These are phyloP conservation scores for Heliangelus exortis DNA, from an alignment of 2,797 vertebrate species.

Conservation along the genomic window DNA sequence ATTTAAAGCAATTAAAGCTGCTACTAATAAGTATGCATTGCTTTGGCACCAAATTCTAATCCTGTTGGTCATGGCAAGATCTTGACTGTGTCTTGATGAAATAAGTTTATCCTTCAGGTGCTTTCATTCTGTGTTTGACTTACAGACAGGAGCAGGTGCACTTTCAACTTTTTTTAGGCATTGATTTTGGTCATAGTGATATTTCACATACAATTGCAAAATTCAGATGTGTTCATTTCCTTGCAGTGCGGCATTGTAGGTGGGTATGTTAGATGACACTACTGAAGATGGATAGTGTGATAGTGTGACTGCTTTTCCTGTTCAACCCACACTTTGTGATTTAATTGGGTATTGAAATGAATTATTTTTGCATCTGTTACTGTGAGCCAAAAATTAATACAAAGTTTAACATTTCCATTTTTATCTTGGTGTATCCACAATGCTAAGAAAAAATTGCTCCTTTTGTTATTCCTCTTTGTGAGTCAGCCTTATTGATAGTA, in stretches of 20 bases:
- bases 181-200: not conserved
- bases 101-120: not conserved
- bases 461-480: not conserved
- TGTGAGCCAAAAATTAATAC: not conserved
- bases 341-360: not conserved
- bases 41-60: not conserved
- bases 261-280: not conserved
- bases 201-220: not conserved
- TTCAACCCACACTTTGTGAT: not conserved
- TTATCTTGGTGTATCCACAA: not conserved
- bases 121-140: not conserved
- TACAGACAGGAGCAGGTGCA: not conserved
- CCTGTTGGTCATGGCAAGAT: not conserved
- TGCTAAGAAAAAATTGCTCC: not conserved
- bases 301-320: conserved; percentile 19
- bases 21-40: not conserved
- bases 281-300: not conserved
- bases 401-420: conserved; percentile 21
- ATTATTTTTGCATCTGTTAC: not conserved
- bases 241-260: not conserved
- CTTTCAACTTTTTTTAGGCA: not conserved
- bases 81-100: not conserved
- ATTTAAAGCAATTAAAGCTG: not conserved
- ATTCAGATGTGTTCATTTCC: not conserved
- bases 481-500: not conserved